These are phyloP conservation scores for Drymonia ruficornis DNA, from an alignment of 2,888 invertebrate species.

Conservation along the genomic window DNA sequence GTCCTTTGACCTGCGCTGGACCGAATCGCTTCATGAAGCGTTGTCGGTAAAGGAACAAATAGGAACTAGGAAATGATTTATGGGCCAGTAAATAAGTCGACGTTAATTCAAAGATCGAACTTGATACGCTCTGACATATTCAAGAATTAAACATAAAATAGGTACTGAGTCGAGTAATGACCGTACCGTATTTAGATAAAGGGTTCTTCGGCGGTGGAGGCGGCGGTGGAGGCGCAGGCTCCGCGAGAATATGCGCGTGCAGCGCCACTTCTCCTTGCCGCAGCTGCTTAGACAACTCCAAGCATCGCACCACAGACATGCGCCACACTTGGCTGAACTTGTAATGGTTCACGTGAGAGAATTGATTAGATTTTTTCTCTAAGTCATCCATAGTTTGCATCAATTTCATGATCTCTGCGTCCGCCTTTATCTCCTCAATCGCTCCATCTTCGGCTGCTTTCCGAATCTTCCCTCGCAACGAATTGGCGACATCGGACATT, in stretches of 20 bases:
- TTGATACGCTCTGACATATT: too few species aligned
- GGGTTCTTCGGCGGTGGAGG: conserved; percentile 64
- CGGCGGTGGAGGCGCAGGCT: conserved; percentile 69
- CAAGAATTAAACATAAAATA: too few species aligned
- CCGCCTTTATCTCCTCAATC: conserved; percentile 87
- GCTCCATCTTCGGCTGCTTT: conserved; percentile 87
- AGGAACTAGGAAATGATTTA: too few species aligned
- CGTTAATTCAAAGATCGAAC: too few species aligned
- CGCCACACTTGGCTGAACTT: conserved; percentile 84
- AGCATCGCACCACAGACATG: conserved; percentile 64
- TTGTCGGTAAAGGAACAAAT: too few species aligned
- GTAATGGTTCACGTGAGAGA: conserved; percentile 86
- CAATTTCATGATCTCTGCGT: conserved; percentile 87
- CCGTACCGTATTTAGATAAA: conserved; percentile 57
- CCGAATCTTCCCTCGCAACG: conserved; percentile 86
- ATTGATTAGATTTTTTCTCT: conserved; percentile 88
- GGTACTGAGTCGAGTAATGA: too few species aligned
- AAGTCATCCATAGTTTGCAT: conserved; percentile 88
- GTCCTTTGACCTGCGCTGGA: too few species aligned
- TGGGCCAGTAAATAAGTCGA: too few species aligned
- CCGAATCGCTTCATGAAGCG: too few species aligned
- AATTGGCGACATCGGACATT: conserved; percentile 89
- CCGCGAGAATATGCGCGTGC: conserved; percentile 74
- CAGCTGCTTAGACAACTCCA: conserved; percentile 51
- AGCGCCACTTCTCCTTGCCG: conserved; percentile 68